Base-by-base conservation (phyloP, 2,113 vertebrate species). In the Embiotoca jacksoni region DNA sequence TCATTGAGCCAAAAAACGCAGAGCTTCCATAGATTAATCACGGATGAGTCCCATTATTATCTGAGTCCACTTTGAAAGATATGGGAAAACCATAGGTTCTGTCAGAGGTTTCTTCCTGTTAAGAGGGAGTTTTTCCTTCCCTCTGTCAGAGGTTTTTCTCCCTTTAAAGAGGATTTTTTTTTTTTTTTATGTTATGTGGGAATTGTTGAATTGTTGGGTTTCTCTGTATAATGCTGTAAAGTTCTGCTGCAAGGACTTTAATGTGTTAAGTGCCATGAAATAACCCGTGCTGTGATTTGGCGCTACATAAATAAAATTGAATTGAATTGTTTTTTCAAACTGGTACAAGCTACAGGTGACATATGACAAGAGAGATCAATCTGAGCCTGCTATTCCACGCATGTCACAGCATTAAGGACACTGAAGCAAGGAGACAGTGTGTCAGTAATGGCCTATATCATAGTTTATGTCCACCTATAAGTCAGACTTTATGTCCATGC, bases 1-100 rank as follows among this genome's bases (percentile, higher is more conserved):
- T 74, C 47, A 57, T 78, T 69, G 23, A 79, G 77, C 4, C 63
- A 56, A 56, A 79, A 66, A 62, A 66, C 7, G 0, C 76, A 75
- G 53, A 16, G 35, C 44, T 65, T 62, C 2, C 13, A 81, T 50
- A 60, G 16, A 23, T 1, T 23, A 23, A 23, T 23, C 23, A 23
- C 23, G 54, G 56, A 82, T 72, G 5, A 70, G 47, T 62, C 39
- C 23, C 53, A 47, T 69, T 70, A 82, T 66, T 10, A 41, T 54
- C 14, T 46, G 31, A 4, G 23, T 68, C 41, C 68, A 64, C 68
- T 82, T 72, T 76, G 56, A 84, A 78, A 79, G 54, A 50, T 68
- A 37, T n/a, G 7, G 37, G 7, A 23, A 23, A 23, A 23, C 23
- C 23, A 23, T 23, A 23, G 23, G 23, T 23, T 23, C 23, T 23